Percentiles rank a stretch among this genome's conserved stretches.
phyloP scores from a whole-genome alignment of 2,888 invertebrate genomes.

The Liopterus haemorrhoidalis region DNA sequence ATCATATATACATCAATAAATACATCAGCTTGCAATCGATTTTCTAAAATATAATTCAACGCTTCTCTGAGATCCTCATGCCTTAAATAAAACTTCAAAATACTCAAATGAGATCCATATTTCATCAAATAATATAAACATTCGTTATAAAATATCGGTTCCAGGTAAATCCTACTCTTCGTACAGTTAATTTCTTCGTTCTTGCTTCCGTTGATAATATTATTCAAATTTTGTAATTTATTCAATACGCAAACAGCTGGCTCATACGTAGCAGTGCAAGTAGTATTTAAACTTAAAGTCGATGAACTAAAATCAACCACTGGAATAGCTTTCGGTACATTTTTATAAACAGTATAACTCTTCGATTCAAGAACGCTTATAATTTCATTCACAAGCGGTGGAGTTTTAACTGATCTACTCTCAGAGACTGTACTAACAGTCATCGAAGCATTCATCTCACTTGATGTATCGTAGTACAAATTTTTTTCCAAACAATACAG shows the following conservation, averaged over 20 bases:
- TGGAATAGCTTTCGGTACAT: conserved; percentile 48
- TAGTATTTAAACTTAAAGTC: conserved; percentile 35
- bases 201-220: conserved; percentile 44
- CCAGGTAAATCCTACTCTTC: conserved; percentile 39
- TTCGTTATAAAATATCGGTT: conserved; percentile 64
- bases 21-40: conserved; percentile 60
- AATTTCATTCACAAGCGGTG: conserved; percentile 64
- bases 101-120: conserved; percentile 70
- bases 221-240: conserved; percentile 46
- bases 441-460: conserved; percentile 20
- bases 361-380: conserved; percentile 61
- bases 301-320: conserved; percentile 32
- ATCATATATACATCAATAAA: conserved; percentile 71
- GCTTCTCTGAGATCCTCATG: conserved; percentile 65
- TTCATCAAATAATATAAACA: conserved; percentile 74
- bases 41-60: conserved; percentile 62
- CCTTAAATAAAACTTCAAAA: conserved; percentile 69
- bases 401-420: conserved; percentile 55
- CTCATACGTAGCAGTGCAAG: conserved; percentile 42
- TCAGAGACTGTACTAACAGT: conserved; percentile 39
- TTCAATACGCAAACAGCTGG: conserved; percentile 48
- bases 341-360: conserved; percentile 51
- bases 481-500: conserved; percentile 51
- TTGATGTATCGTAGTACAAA: conserved; percentile 38
- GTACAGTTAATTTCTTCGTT: conserved; percentile 21